Conservation (phyloP, 1,140 invertebrate genomes). For the Bombus difficillimus region DNA sequence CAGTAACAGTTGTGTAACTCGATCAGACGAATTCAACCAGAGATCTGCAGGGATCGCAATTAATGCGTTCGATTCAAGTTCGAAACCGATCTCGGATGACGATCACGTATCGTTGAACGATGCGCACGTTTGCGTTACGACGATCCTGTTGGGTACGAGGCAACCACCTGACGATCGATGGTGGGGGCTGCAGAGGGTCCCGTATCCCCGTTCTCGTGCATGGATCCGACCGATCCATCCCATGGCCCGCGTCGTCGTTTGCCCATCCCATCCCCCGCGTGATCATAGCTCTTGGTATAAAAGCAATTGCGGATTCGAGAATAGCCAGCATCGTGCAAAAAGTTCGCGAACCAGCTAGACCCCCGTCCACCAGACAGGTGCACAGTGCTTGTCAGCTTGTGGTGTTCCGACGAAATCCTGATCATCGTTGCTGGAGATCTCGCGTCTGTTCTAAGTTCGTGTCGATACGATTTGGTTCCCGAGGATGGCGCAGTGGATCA, state of each 20-base stretch:
- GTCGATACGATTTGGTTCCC: neutral
- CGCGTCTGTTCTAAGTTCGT: neutral
- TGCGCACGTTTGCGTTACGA: conserved; percentile 69
- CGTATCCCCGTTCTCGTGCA: conserved; percentile 53
- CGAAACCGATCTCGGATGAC: conserved; percentile 58
- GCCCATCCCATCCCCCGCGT: conserved; percentile 54
- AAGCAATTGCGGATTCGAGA: conserved; percentile 72
- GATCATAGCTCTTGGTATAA: conserved; percentile 72
- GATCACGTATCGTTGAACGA: conserved; percentile 75
- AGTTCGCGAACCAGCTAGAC: conserved; percentile 54
- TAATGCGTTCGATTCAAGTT: conserved; percentile 73
- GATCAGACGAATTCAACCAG: conserved; percentile 41
- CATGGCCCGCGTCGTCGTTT: conserved; percentile 42
- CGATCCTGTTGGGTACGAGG: conserved; percentile 57
- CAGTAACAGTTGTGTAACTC: neutral
- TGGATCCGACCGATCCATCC: conserved; percentile 61
- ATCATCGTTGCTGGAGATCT: neutral
- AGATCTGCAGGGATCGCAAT: conserved; percentile 66
- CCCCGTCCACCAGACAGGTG: conserved; percentile 9
- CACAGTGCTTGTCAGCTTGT: conserved; percentile 34
- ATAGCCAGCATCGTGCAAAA: conserved; percentile 63
- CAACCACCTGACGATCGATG: conserved; percentile 51
- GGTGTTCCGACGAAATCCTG: neutral
- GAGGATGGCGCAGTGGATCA: conserved; percentile 49
- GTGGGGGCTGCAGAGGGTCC: conserved; percentile 56